phyloP scores from a whole-genome alignment of 2,113 vertebrate genomes.

The Zosterops borbonicus region DNA sequence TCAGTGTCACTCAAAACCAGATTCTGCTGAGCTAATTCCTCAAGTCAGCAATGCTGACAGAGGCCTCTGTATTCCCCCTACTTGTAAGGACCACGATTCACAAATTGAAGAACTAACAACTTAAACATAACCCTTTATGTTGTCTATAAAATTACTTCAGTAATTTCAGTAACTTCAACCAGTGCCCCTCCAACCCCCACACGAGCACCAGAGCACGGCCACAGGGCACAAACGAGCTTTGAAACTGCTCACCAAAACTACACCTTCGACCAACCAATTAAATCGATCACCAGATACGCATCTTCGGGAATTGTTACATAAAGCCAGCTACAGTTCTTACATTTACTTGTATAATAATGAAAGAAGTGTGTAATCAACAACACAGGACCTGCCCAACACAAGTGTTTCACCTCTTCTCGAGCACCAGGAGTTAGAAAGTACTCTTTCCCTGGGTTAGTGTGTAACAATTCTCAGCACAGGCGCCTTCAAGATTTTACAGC shows the following conservation, averaged over 20 bases:
- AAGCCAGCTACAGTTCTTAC: background rate
- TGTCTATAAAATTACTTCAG: background rate
- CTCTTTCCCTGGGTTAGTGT: background rate
- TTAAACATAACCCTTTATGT: background rate
- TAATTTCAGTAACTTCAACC: background rate
- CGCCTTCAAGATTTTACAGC: background rate
- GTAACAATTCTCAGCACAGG: background rate
- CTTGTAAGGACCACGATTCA: background rate
- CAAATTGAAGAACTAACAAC: background rate
- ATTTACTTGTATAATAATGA: background rate
- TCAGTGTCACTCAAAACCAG: background rate
- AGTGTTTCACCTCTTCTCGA: background rate
- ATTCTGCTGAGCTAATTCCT: background rate
- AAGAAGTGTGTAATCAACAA: background rate
- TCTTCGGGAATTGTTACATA: background rate
- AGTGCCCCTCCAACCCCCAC: fast-evolving
- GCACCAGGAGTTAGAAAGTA: background rate
- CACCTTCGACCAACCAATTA: background rate
- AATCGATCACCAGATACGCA: background rate
- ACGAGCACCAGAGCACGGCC: no score
- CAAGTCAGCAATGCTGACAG: background rate
- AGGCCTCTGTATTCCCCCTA: background rate
- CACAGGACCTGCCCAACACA: background rate
- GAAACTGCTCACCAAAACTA: background rate
- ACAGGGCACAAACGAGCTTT: background rate